Percentiles rank a stretch among this genome's conserved stretches.
Evolutionary conservation across 2,113 vertebrate genomes (phyloP).

Genomic region (Parotia lawesii): DNA sequence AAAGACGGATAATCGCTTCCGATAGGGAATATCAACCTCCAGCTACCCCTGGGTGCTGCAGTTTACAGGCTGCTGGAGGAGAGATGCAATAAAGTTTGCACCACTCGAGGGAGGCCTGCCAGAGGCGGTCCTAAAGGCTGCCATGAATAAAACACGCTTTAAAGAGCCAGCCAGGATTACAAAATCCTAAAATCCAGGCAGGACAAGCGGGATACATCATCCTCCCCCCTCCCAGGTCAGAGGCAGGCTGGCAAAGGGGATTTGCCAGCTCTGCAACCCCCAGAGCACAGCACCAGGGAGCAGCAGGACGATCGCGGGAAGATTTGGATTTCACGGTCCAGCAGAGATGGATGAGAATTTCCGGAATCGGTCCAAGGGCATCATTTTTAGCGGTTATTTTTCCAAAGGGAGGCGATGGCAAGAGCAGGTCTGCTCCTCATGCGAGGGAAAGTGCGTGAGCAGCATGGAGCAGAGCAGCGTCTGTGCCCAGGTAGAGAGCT

Average conservation of each 20-base stretch:
- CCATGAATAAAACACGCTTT: background rate
- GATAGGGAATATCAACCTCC: background rate
- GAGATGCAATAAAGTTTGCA: constrained; percentile 20
- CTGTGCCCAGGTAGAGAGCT: background rate
- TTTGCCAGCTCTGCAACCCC: background rate
- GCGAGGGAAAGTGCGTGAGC: background rate
- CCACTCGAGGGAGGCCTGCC: constrained; percentile 19
- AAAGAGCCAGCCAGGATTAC: background rate
- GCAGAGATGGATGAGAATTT: background rate
- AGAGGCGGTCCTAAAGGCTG: constrained; percentile 25
- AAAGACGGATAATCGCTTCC: background rate
- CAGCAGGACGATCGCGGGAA: background rate
- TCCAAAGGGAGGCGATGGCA: background rate
- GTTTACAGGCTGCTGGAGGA: constrained; percentile 41
- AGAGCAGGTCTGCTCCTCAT: background rate
- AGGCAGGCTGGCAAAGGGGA: background rate
- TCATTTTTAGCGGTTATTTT: background rate
- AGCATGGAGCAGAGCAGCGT: background rate
- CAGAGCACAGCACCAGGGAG: background rate
- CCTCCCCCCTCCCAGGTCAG: rapidly evolving
- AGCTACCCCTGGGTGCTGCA: constrained; percentile 27
- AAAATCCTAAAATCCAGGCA: background rate
- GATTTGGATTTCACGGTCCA: background rate
- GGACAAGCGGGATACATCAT: background rate
- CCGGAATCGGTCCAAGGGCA: background rate